These are phyloP conservation scores for Himantopus leucocephalus DNA, from an alignment of 2,113 vertebrate species.

Conservation along the genomic window DNA sequence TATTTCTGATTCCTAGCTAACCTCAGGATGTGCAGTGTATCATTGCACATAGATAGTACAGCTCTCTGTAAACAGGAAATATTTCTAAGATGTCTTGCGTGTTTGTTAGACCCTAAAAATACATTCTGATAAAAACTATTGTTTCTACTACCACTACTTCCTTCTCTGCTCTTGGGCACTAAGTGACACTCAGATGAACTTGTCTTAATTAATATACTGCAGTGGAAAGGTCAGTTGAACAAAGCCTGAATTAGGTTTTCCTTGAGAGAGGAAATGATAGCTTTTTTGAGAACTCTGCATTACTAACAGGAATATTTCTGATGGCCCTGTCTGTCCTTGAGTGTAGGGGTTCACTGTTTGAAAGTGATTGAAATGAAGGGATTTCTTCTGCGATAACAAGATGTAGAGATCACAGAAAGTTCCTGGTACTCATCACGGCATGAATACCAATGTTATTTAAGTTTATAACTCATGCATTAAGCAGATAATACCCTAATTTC, in stretches of 20 bases:
- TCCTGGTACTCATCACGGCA: not conserved
- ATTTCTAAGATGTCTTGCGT: constrained; percentile 72
- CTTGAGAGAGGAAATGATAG: constrained; percentile 37
- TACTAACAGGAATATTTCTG: not conserved
- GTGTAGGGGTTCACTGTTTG: not conserved
- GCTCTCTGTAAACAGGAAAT: constrained; percentile 81
- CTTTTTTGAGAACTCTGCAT: constrained; percentile 18
- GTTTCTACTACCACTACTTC: constrained; percentile 68
- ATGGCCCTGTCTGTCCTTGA: not conserved
- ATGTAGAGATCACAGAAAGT: not conserved
- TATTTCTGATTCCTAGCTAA: constrained; percentile 15
- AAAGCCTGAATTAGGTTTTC: constrained; percentile 50
- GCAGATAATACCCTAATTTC: not conserved
- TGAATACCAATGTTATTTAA: not conserved
- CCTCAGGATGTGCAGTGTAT: constrained; percentile 39
- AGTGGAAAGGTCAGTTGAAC: constrained; percentile 53
- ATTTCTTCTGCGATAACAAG: not conserved
- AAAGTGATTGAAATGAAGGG: not conserved
- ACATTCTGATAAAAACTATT: constrained; percentile 78
- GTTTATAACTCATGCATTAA: not conserved
- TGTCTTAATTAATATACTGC: constrained; percentile 71
- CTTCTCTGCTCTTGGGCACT: constrained; percentile 35
- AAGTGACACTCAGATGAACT: constrained; percentile 71
- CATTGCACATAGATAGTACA: constrained; percentile 47
- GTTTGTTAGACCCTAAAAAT: constrained; percentile 75